phyloP scores from a whole-genome alignment of 2,113 vertebrate species.

The Okapia johnstoni region DNA sequence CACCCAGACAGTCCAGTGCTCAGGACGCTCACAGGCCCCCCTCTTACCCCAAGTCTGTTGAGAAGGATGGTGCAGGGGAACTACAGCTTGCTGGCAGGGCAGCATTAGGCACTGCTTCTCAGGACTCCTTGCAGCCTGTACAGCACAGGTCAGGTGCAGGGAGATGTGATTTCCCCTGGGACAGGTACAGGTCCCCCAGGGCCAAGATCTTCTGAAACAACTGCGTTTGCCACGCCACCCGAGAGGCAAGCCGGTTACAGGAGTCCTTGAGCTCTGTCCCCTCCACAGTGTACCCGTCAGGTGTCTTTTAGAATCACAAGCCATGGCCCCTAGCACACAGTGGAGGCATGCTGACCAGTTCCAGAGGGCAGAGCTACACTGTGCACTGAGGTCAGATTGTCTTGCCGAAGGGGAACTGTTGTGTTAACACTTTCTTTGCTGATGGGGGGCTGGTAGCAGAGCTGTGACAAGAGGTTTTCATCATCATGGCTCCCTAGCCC shows the following conservation, averaged over 20 bases:
- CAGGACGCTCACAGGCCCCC: accelerated
- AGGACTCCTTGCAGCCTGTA: background rate
- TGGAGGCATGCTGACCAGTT: accelerated
- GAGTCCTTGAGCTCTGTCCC: background rate
- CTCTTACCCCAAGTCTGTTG: background rate
- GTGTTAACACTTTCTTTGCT: background rate
- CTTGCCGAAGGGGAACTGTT: background rate
- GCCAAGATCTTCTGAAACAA: background rate
- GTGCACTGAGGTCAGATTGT: background rate
- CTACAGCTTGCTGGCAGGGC: background rate
- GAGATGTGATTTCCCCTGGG: background rate
- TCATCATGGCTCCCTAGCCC: background rate
- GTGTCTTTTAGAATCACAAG: background rate
- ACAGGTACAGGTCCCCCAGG: background rate
- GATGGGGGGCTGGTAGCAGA: background rate
- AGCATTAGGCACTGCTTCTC: background rate
- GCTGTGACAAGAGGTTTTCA: background rate
- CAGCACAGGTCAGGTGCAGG: background rate
- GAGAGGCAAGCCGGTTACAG: background rate
- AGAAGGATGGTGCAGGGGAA: background rate
- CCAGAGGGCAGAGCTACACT: background rate
- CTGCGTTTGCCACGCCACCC: background rate
- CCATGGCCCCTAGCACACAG: background rate
- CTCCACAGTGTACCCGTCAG: background rate
- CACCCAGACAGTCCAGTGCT: background rate